phyloP scores from a whole-genome alignment of 2,888 invertebrate genomes.

The Microctonus brassicae region DNA sequence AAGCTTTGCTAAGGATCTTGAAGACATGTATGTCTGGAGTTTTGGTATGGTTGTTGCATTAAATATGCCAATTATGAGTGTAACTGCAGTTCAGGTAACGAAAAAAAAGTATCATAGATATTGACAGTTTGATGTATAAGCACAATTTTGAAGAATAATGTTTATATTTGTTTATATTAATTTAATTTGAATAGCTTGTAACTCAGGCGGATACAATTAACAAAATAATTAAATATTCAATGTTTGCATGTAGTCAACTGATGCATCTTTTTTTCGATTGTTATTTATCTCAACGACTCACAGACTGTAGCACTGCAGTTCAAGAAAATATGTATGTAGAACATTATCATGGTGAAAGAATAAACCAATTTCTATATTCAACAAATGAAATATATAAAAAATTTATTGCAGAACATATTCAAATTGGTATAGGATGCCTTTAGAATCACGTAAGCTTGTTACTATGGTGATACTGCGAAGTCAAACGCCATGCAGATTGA shows the following conservation, averaged over 20 bases:
- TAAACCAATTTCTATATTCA: too few species aligned
- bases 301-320: background rate
- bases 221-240: background rate
- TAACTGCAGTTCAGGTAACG: background rate
- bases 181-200: too few species aligned
- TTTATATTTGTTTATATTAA: too few species aligned
- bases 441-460: constrained; percentile 27
- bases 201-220: background rate
- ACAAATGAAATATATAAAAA: background rate
- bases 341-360: too few species aligned
- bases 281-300: background rate
- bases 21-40: background rate
- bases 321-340: too few species aligned
- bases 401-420: background rate
- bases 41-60: background rate
- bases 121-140: too few species aligned
- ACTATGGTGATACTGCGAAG: constrained; percentile 36
- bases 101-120: too few species aligned
- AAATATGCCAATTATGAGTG: background rate
- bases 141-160: too few species aligned
- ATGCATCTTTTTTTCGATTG: constrained; percentile 5
- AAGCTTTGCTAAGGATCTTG: constrained; percentile 14
- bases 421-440: constrained; percentile 32
- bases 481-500: constrained; percentile 35
- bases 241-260: background rate